A percentile compares a stretch with the other conserved stretches of the same genome.
Conservation (phyloP, 2,797 vertebrate species). For the Artibeus lituratus region DNA sequence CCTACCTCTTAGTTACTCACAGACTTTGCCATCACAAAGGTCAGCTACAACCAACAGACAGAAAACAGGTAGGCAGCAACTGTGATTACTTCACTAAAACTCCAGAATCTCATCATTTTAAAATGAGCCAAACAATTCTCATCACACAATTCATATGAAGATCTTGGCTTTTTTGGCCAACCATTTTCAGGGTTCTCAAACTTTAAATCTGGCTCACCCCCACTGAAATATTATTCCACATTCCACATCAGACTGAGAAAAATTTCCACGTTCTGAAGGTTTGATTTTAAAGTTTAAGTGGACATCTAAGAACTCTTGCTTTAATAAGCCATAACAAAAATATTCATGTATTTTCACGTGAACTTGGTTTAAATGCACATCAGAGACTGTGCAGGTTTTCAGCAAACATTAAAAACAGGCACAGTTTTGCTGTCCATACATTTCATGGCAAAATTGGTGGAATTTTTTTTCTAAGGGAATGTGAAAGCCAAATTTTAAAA, state of each 20-base stretch:
- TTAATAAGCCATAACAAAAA: neutral
- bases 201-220: neutral
- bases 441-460: neutral
- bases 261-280: neutral
- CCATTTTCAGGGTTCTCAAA: neutral
- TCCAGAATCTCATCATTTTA: neutral
- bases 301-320: neutral
- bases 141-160: neutral
- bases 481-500: neutral
- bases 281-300: conserved; percentile 25
- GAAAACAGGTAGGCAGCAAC: neutral
- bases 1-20: neutral
- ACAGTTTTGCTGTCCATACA: neutral
- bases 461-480: neutral
- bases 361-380: conserved; percentile 13
- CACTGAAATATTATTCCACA: neutral
- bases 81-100: neutral
- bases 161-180: neutral
- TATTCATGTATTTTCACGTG: neutral
- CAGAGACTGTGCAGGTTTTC: neutral
- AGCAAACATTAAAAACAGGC: neutral
- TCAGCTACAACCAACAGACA: neutral
- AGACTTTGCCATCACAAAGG: neutral
- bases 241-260: neutral
- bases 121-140: neutral